Conservation (phyloP, 2,888 invertebrate genomes). For the Drosophila kanekoi region DNA sequence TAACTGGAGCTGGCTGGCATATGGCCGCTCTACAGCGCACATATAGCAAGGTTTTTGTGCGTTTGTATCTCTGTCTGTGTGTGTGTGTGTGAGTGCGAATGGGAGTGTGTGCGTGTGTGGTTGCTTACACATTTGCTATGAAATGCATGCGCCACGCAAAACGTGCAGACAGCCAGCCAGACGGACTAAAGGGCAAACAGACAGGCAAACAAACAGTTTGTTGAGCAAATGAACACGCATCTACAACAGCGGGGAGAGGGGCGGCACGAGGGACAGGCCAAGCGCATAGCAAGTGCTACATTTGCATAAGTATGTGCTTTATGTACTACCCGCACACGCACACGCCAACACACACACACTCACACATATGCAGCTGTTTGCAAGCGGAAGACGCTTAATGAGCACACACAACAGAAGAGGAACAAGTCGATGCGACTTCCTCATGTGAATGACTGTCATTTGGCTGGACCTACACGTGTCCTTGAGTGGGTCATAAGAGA, state of each 20-base stretch:
- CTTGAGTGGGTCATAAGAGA: conserved; percentile 62
- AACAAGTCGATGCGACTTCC: conserved; percentile 37
- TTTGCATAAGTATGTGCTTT: conserved; percentile 77
- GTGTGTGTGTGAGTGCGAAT: conserved; percentile 16
- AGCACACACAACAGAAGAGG: conserved; percentile 33
- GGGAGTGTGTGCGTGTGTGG: conserved; percentile 32
- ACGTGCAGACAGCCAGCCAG: conserved; percentile 72
- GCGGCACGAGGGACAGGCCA: conserved; percentile 20
- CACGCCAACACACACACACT: conserved; percentile 6
- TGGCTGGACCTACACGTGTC: conserved; percentile 27
- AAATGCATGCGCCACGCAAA: conserved; percentile 77
- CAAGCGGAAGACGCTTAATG: conserved; percentile 74
- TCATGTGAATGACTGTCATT: conserved; percentile 17
- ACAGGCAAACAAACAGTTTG: conserved; percentile 54
- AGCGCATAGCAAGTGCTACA: conserved; percentile 48
- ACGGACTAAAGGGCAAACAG: conserved; percentile 34
- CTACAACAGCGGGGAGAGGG: conserved; percentile 41
- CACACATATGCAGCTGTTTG: conserved; percentile 52
- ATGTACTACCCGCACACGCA: conserved; percentile 46
- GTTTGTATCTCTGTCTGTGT: conserved; percentile 3
- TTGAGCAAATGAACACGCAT: conserved; percentile 62
- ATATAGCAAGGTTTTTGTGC: conserved; percentile 11
- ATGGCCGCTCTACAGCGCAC: conserved; percentile 45
- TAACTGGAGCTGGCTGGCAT: conserved; percentile 54
- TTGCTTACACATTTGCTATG: conserved; percentile 76